phyloP scores from a whole-genome alignment of 2,888 invertebrate species.

The Sialis lutaria region DNA sequence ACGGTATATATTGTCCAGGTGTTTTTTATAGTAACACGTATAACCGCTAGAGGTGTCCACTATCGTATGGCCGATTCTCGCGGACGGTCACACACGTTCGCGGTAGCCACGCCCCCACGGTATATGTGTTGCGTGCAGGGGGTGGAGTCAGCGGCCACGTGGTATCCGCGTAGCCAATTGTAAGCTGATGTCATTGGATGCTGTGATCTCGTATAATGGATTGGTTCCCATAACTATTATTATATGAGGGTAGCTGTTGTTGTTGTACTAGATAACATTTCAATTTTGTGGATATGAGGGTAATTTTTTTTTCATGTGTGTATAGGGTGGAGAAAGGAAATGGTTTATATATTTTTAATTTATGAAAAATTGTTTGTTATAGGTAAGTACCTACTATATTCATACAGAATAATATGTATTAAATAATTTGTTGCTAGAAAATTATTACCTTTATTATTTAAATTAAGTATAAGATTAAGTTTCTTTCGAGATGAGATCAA shows the following conservation, averaged over 20 bases:
- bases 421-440: no score
- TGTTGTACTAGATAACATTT: slow-evolving; percentile 20
- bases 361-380: no score
- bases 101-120: not conserved
- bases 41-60: not conserved
- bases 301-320: no score
- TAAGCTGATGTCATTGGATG: slow-evolving; percentile 16
- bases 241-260: slow-evolving; percentile 13
- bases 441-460: no score
- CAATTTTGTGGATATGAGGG: slow-evolving; percentile 17
- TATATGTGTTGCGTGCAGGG: not conserved
- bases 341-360: no score
- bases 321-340: no score
- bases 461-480: no score
- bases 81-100: not conserved
- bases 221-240: slow-evolving; percentile 29
- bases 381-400: no score
- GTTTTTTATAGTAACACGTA: not conserved
- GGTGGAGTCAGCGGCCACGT: slow-evolving; percentile 16
- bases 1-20: not conserved
- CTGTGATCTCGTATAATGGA: slow-evolving; percentile 21
- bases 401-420: no score
- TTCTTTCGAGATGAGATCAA: no score
- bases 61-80: not conserved
- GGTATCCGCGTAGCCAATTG: slow-evolving; percentile 17